Evolutionary conservation across 2,113 vertebrate genomes (phyloP).

Genomic region (Takifugu bimaculatus): DNA sequence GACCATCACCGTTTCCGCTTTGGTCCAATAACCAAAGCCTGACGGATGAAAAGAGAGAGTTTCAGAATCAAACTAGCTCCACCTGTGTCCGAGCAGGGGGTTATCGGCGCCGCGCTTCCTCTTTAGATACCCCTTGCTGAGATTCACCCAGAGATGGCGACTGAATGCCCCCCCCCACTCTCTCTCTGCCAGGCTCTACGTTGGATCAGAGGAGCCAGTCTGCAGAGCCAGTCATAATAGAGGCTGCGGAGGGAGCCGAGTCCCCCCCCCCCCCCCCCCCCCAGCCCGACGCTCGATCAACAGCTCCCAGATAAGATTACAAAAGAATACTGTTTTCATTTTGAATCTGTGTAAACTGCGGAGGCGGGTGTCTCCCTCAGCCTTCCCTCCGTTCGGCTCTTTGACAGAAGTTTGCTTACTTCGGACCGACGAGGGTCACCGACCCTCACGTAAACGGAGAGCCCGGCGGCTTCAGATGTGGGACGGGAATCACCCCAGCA

Average conservation of each 20-base stretch:
- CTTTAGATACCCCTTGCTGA: slow-evolving; percentile 45
- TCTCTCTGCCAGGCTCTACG: slow-evolving; percentile 40
- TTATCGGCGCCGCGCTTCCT: slow-evolving; percentile 51
- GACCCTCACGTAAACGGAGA: slow-evolving; percentile 52
- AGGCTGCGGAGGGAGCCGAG: slow-evolving; percentile 55
- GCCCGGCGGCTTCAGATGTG: slow-evolving; percentile 21
- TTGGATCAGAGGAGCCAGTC: slow-evolving; percentile 77
- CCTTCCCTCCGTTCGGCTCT: slow-evolving; percentile 36
- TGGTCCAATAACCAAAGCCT: neutral
- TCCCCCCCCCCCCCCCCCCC: slow-evolving; percentile 12
- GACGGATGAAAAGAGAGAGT: neutral
- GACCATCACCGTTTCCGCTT: neutral
- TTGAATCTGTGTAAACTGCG: slow-evolving; percentile 76
- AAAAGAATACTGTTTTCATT: slow-evolving; percentile 78
- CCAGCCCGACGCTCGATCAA: slow-evolving; percentile 61
- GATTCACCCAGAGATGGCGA: slow-evolving; percentile 66
- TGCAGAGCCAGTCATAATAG: slow-evolving; percentile 77
- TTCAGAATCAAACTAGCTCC: slow-evolving; percentile 27
- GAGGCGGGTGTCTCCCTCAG: slow-evolving; percentile 49
- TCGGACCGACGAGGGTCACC: slow-evolving; percentile 47
- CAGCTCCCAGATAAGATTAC: slow-evolving; percentile 77
- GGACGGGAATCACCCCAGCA: slow-evolving; percentile 26
- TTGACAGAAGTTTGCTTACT: slow-evolving; percentile 45
- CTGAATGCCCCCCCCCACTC: slow-evolving; percentile 20
- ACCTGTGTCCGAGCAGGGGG: slow-evolving; percentile 51